Evolutionary conservation across 2,888 invertebrate genomes (phyloP), one percentile per base, ranked within the genome.

Genomic region (Helicoverpa assulta): DNA sequence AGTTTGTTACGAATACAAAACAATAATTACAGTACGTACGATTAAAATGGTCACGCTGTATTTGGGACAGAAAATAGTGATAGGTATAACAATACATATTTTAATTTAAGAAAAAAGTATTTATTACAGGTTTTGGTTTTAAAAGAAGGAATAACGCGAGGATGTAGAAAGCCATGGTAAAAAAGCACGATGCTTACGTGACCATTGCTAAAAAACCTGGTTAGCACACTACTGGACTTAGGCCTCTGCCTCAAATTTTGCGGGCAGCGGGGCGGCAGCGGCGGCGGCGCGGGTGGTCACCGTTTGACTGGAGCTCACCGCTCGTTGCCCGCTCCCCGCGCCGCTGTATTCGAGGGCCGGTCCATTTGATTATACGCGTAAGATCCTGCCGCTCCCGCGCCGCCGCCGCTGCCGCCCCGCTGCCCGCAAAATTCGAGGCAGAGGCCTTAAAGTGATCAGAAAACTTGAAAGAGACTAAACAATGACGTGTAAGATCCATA

Each of bases 1-100:
- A 80, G 37, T 66, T 72, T 69, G 61, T 61, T 70, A 70, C 61
- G 71, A 71, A 58, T 81, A 81, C 78, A 71, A 73, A 68, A 81
- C 65, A 71, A 66, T 78, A 78, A 81, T 75, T 81, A 81, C 74
- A 83, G 16, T 70, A 64, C 26, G 16, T 70, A 64, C 21, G 67
- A 62, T 66, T 68, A 70, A 66, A 57, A 67, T 53, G 59, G 16
- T 70, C 62, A 67, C 56, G 60, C 67, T 73, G 70, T 56, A 55
- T 63, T 64, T 47, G 60, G n/a, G 60, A 62, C 56, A 73, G 54
- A 40, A 65, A 55, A 67, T 67, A 57, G 26, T 73, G 67, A 55
- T 61, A 33, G 33, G 7, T 33, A 33, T 14, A 40, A 40, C 40
- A 12, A 40, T 40, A 40, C 12, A 10, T 40, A 26, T 63, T 6